A percentile compares a stretch with the other conserved stretches of the same genome.
Conservation (phyloP, 1,140 invertebrate genomes). For the Chionoecetes opilio region DNA sequence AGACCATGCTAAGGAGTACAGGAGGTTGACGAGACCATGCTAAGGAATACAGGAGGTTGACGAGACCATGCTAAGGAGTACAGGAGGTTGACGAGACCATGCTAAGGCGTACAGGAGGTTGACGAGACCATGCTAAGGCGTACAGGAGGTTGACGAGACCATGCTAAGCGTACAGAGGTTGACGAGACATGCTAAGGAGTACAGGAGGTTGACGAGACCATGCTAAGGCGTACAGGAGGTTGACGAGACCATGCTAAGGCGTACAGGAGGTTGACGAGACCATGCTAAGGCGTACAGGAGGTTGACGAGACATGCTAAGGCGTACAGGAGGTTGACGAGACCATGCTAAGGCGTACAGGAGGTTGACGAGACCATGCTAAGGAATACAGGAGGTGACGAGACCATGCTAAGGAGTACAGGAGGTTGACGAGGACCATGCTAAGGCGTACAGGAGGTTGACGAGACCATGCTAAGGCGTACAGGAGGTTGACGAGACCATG, state of each 20-base stretch:
- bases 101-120: too few species aligned
- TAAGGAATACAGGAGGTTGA: too few species aligned
- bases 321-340: too few species aligned
- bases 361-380: neutral
- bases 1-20: neutral
- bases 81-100: neutral
- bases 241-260: neutral
- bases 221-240: too few species aligned
- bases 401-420: neutral
- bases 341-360: neutral
- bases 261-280: neutral
- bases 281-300: neutral
- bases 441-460: too few species aligned
- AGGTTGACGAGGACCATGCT: neutral
- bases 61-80: neutral
- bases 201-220: neutral
- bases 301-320: neutral
- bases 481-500: neutral
- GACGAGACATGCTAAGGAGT: too few species aligned
- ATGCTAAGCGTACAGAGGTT: too few species aligned
- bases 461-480: neutral
- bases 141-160: neutral
- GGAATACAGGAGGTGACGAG: too few species aligned
- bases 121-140: neutral
- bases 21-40: neutral